Evolutionary conservation across 2,888 invertebrate species (phyloP), one percentile per base, ranked within the genome.

Genomic region (Pristionchus maxplancki): DNA sequence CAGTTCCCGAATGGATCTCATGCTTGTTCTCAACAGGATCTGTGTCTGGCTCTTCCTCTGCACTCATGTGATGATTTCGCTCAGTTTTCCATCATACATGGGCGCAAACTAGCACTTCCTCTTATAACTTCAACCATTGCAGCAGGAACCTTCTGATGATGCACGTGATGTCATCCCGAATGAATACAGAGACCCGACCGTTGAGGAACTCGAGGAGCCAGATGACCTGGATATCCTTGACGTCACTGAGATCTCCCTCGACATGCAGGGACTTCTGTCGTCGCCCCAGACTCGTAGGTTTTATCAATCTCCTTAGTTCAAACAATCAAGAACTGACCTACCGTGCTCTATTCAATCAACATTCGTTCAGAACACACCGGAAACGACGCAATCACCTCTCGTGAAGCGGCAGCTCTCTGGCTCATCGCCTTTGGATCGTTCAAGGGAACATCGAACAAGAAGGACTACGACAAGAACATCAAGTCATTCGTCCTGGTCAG

Each of bases 21-120:
- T 71, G 71, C 31, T 31, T 4, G 6, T 24, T 1, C 71, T 71
- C 37, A 71, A 71, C 37, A 31, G 71, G 20, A 71, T 71, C 71
- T 71, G 71, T 9, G 71, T 71, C 17, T 71, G 71, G 71, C 71
- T 71, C 37, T 71, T 71, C 37, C 37, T 71, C 71, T 71, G 71
- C 37, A 71, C 71, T 71, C 71, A 71, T 17, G 71, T 71, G 71
- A 71, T 31, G 31, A 15, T 6, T 28, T 62, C 62, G 0, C 24
- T 24, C 28, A n/a, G 44, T 50, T 50, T 50, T 50, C 4, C 50
- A n/a, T 58, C n/a, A 58, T 20, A 58, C 53, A 9, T 50, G 17
- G 4, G n/a, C 20, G 50, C 20, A 5, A 50, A 9, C 1, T 1
- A 48, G 48, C 50, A 50, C 15, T 20, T 50, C 20, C 20, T 48